These are phyloP conservation scores for Pangasius djambal DNA, from an alignment of 2,797 vertebrate genomes.

Conservation along the genomic window DNA sequence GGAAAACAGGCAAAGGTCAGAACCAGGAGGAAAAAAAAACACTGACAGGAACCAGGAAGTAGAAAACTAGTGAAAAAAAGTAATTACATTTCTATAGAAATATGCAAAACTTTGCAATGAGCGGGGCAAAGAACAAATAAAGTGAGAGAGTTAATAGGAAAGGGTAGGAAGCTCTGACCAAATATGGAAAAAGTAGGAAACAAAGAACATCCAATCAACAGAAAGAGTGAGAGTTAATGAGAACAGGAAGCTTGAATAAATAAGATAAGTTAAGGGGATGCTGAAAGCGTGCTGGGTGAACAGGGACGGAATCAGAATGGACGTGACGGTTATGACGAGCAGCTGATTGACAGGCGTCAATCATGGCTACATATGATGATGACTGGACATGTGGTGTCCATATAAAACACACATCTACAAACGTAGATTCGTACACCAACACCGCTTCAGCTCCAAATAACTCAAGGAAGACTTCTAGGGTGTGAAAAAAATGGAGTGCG, in stretches of 20 bases:
- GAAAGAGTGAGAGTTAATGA: background rate
- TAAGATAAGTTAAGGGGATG: background rate
- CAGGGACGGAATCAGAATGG: background rate
- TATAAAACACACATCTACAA: conserved; percentile 34
- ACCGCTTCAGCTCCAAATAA: conserved; percentile 34
- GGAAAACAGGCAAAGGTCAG: conserved; percentile 17
- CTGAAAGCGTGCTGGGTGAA: conserved; percentile 11
- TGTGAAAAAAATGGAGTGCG: conserved; percentile 10
- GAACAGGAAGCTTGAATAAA: conserved; percentile 13
- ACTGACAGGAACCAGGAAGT: conserved; percentile 1
- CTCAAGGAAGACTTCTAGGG: conserved; percentile 52
- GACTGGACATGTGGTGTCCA: conserved; percentile 17
- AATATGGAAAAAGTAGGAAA: conserved; percentile 13
- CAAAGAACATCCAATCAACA: background rate
- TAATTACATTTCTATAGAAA: conserved; percentile 13
- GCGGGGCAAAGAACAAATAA: background rate
- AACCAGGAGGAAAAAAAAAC: background rate
- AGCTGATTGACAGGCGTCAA: conserved; percentile 24
- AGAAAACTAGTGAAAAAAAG: conserved; percentile 9
- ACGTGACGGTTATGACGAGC: conserved; percentile 4
- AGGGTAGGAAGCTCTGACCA: conserved; percentile 18
- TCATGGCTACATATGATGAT: conserved; percentile 4
- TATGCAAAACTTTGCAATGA: background rate
- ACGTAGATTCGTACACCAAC: conserved; percentile 24
- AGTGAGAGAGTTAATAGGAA: background rate